Evolutionary conservation across 2,797 vertebrate genomes (phyloP).

Genomic region (Pangasius djambal): DNA sequence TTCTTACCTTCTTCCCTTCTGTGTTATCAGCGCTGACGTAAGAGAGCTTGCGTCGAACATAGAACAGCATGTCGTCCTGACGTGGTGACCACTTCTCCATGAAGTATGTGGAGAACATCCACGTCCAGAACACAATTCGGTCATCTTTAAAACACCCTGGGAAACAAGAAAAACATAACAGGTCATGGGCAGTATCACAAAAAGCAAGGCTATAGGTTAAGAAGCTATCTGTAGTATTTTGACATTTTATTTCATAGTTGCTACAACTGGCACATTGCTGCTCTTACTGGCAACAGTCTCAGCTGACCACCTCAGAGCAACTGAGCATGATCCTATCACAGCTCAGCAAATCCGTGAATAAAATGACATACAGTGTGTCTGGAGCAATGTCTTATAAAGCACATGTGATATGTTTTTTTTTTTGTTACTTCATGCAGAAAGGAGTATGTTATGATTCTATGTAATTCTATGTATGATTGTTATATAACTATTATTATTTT

Average conservation of each 20-base stretch:
- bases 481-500: not conserved
- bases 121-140: slow-evolving; percentile 97
- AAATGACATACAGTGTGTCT: not conserved
- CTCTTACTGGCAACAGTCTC: not conserved
- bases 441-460: not conserved
- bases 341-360: not conserved
- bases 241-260: not conserved
- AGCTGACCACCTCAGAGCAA: not conserved
- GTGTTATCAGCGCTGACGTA: slow-evolving; percentile 72
- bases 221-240: not conserved
- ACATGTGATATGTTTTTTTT: not conserved
- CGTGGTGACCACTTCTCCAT: slow-evolving; percentile 93
- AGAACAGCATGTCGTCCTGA: slow-evolving; percentile 98
- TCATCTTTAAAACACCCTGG: slow-evolving; percentile 95
- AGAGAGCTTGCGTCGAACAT: slow-evolving; percentile 87
- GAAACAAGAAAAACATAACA: not conserved
- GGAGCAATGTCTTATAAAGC: not conserved
- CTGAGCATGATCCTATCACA: not conserved
- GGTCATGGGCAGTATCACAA: not conserved
- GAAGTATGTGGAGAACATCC: slow-evolving; percentile 99
- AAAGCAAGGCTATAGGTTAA: too few species aligned
- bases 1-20: slow-evolving; percentile 85
- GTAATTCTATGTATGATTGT: not conserved
- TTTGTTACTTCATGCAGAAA: not conserved
- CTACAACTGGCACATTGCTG: not conserved